phyloP scores from a whole-genome alignment of 1,140 invertebrate species.

The Carposina sasakii region DNA sequence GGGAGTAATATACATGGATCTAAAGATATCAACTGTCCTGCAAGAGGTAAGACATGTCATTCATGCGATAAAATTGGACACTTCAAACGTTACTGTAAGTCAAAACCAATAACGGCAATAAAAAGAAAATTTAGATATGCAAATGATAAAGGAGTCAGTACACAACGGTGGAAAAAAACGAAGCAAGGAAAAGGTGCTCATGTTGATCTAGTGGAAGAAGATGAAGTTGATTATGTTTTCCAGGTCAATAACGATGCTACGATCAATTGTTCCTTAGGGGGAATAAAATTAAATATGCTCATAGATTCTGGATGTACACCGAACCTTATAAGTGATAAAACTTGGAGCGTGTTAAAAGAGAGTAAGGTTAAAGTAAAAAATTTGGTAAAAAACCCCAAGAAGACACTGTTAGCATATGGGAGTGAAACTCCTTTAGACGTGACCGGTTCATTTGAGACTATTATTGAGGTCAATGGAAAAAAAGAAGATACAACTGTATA shows the following conservation, averaged over 20 bases:
- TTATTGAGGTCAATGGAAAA: background rate
- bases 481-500: constrained; percentile 5
- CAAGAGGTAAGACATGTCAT: background rate
- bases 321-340: constrained; percentile 6
- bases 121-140: background rate
- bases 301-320: constrained; percentile 15
- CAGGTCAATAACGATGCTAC: constrained; percentile 4
- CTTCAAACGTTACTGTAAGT: background rate
- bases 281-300: constrained; percentile 12
- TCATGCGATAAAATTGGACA: background rate
- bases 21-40: background rate
- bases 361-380: background rate
- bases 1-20: background rate
- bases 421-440: background rate
- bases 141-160: background rate
- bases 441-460: background rate
- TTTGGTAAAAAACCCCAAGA: background rate
- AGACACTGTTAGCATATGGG: background rate
- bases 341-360: background rate
- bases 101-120: too few relatives aligned
- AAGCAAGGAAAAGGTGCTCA: too few relatives aligned
- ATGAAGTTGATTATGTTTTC: constrained; percentile 1
- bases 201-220: too few relatives aligned
- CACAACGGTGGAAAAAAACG: background rate
- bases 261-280: background rate